Base-by-base conservation (phyloP, 2,888 invertebrate species). In the Cartodere bifasciata region DNA sequence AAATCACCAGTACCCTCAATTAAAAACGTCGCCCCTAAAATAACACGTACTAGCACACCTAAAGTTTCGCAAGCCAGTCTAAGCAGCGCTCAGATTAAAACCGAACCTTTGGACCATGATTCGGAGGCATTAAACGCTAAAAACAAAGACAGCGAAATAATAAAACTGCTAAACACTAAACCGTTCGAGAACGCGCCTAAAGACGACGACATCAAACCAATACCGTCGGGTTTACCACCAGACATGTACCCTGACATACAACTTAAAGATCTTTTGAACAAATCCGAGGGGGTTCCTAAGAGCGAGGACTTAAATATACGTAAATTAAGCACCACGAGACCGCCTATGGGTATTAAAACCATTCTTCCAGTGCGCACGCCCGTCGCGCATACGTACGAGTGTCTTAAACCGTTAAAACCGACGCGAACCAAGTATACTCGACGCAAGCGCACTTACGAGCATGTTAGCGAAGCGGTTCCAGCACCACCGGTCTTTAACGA, bases 301-400 rank as follows among this genome's bases (percentile, higher is more conserved):
- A 47, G 46, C 15, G 55, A 54, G 15, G 57, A 58, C 34, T 28
- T 49, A 3, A 50, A 47, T 40, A 38, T 54, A 31, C 50, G 49
- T 36, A 46, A 39, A 13, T 41, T 60, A 3, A 45, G 48, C 28
- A 59, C 63, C 21, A 58, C 60, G 13, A 57, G 60, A 39, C 53
- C 59, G 10, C 56, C 58, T 25, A 48, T 53, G 3, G 67, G 68
- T 11, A 65, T 67, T 22, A 67, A 67, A 48, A 67, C 67, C 2
- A 48, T 68, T 24, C 46, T 65, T 16, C 67, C 67, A 2, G 62
- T 67, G 1, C 6, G 27, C 6, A 5, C 12, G 6, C 15, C 27
- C 5, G 6, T 10, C 6, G 20, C 20, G 6, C 20, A 20, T 20
- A n/a, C n/a, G n/a, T n/a, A n/a, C n/a, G n/a, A n/a, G n/a, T n/a